Base-by-base conservation (phyloP, 2,888 invertebrate species). In the Pseudococcus viburni region DNA sequence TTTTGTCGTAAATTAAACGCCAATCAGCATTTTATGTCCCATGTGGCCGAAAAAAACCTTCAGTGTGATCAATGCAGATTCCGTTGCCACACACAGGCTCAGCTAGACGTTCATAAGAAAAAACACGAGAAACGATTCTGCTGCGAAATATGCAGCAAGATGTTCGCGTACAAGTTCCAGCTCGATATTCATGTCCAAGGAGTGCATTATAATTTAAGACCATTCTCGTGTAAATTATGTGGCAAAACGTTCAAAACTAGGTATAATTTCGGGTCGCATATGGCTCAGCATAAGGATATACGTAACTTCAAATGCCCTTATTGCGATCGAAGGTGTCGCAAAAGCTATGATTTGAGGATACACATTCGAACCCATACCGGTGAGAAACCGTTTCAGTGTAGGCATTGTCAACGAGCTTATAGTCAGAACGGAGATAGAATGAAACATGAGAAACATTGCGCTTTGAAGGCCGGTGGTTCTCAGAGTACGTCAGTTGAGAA, bases 371-470 rank as follows among this genome's bases (percentile, higher is more conserved):
- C 92, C 12, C 94, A 93, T 90, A 91, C 91, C 11, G 91, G 91
- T 0, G 91, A 91, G 89, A 91, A 91, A 89, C 90, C 90, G 0
- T 93, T 92, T 90, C 90, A 91, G 0, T 94, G 94, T 90, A 90
- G 91, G 19, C 90, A 91, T 3, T 94, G 94, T 90, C 92, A 92
- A 0, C 93, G 93, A 88, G 91, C 91, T 1, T 94, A 94, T n/a
- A 89, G 89, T 26, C 90, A 90, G 55, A 89, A 89, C 59, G 89
- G 89, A 19, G 90, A 90, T 55, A 85, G 89, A 77, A 59, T 87
- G 12, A 90, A 89, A 19, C 90, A 90, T 46, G 89, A 89, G 39
- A 80, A 84, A 85, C 77, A 39, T 39, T 88, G 83, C 19, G 22
- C 17, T 9, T 19, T 11, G 15, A 87, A 84, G n/a, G 51, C 19